A percentile compares a stretch with the other conserved stretches of the same genome.
Conservation (phyloP, 2,888 invertebrate genomes). For the Himalopsyche japonica region DNA sequence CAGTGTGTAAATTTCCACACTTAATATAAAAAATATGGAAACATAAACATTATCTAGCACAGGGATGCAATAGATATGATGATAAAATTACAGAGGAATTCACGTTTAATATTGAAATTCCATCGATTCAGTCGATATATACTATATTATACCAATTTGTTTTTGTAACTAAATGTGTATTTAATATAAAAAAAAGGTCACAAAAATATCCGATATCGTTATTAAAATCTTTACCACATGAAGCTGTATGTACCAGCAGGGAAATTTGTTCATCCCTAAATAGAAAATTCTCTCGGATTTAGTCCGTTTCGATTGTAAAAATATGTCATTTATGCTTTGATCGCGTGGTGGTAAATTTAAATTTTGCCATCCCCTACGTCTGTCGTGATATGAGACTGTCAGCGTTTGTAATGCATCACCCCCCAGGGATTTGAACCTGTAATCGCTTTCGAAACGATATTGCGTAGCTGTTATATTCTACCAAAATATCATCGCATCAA, state of each 20-base stretch:
- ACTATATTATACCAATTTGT: no score
- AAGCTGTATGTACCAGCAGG: neutral
- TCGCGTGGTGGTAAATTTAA: conserved; percentile 27
- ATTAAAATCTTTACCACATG: neutral
- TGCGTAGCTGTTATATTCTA: neutral
- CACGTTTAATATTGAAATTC: no score
- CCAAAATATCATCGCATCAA: neutral
- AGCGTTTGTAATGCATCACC: conserved; percentile 6
- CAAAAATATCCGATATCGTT: neutral
- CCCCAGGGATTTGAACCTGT: conserved; percentile 22
- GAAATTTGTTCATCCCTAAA: neutral
- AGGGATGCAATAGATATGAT: no score
- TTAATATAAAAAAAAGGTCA: neutral
- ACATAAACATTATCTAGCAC: no score
- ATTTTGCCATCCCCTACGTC: conserved; percentile 14
- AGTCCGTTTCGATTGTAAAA: neutral
- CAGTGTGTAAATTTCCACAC: no score
- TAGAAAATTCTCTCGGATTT: neutral
- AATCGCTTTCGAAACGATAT: conserved; percentile 17
- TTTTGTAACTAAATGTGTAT: no score
- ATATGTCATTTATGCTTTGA: conserved; percentile 19
- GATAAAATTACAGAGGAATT: no score
- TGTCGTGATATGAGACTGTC: conserved; percentile 1
- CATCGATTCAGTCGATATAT: no score
- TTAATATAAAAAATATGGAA: no score